A percentile compares a stretch with the other conserved stretches of the same genome.
Conservation (phyloP, 30 jellyfish, hydroid and myxozoan species). For the Chrysaora quinquecirrha region DNA sequence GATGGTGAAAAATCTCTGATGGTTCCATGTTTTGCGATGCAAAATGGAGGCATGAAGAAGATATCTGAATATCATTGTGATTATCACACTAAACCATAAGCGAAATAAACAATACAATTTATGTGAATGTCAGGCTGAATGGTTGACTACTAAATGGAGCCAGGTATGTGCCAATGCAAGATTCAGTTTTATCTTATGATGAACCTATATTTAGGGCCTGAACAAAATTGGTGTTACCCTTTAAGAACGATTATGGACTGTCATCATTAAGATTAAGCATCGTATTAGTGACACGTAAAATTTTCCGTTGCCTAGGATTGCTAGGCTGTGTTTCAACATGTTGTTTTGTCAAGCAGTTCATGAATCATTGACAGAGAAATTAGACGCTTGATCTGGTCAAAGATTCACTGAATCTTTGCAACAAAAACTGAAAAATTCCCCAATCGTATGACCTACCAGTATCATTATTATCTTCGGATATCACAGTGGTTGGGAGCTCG, state of each 20-base stretch:
- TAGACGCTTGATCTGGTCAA: too few species aligned
- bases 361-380: too few species aligned
- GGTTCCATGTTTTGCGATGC: slow-evolving; percentile 41
- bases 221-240: too few species aligned
- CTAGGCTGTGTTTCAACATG: too few species aligned
- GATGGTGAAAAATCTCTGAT: slow-evolving; percentile 22
- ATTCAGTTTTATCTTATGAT: background rate
- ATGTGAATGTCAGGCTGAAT: slow-evolving; percentile 41
- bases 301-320: too few species aligned
- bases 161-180: slow-evolving; percentile 27
- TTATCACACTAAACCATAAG: slow-evolving; percentile 16
- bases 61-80: slow-evolving; percentile 43
- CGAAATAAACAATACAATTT: slow-evolving; percentile 6
- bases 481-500: slow-evolving; percentile 77
- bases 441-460: background rate
- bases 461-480: slow-evolving; percentile 35
- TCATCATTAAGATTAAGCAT: too few species aligned
- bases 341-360: too few species aligned
- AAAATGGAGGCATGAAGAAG: slow-evolving; percentile 34
- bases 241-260: too few species aligned
- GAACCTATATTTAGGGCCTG: too few species aligned
- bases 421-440: too few species aligned
- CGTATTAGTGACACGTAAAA: too few species aligned
- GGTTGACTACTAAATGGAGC: slow-evolving; percentile 69
- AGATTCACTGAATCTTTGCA: too few species aligned